These are phyloP conservation scores for Nibea coibor DNA, from an alignment of 2,113 vertebrate genomes.

Conservation along the genomic window DNA sequence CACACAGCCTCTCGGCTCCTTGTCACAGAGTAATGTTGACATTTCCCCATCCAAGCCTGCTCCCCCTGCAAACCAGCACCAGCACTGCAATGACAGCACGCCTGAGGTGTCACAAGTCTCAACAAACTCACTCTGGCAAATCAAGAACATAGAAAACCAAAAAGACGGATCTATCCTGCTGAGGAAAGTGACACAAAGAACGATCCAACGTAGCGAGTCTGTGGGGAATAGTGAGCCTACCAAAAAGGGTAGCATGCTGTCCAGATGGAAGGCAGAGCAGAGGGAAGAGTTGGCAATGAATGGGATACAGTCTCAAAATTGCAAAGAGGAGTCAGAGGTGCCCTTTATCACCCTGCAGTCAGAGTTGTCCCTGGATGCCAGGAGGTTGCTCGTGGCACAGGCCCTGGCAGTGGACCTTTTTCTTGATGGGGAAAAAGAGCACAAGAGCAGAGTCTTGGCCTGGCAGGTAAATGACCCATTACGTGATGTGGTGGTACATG, in stretches of 20 bases:
- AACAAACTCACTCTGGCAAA: slow-evolving; percentile 84
- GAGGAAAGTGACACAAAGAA: slow-evolving; percentile 72
- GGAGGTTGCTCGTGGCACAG: slow-evolving; percentile 90
- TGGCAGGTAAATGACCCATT: slow-evolving; percentile 89
- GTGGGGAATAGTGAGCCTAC: slow-evolving; percentile 58
- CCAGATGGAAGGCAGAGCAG: slow-evolving; percentile 57
- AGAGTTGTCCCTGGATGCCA: slow-evolving; percentile 86
- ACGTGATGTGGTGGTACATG: background rate
- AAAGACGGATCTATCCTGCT: slow-evolving; percentile 70
- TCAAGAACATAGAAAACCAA: slow-evolving; percentile 76
- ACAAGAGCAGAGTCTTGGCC: slow-evolving; percentile 85
- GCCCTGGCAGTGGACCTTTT: slow-evolving; percentile 90
- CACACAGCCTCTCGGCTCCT: slow-evolving; percentile 80
- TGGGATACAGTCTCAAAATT: background rate
- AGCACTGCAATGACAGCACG: slow-evolving; percentile 52
- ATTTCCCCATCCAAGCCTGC: background rate
- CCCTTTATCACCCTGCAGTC: slow-evolving; percentile 87
- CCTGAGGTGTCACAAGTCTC: slow-evolving; percentile 72
- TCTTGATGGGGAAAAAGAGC: slow-evolving; percentile 84
- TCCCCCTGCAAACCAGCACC: background rate
- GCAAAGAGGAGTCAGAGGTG: slow-evolving; percentile 73
- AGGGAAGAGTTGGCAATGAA: slow-evolving; percentile 48
- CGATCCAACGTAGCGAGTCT: slow-evolving; percentile 84
- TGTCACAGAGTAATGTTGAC: slow-evolving; percentile 73
- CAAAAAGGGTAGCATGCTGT: slow-evolving; percentile 56